Base-by-base conservation (phyloP, 2,888 invertebrate genomes). In the Ectropis crepuscularia region DNA sequence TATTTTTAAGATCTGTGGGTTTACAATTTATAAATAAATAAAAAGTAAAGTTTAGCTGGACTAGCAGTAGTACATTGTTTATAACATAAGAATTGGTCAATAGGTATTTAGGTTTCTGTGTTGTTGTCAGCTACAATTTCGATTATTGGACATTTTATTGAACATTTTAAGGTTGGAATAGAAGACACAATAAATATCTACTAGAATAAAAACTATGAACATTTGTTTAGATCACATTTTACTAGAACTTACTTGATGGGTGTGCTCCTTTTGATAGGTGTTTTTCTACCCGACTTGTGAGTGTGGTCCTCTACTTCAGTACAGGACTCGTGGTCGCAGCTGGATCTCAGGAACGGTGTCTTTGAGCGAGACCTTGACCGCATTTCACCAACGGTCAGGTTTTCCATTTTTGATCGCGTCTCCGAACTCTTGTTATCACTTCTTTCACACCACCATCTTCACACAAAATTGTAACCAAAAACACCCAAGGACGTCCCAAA, bases 361-460 rank as follows among this genome's bases (percentile, higher is more conserved):
- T 94, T 95, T 43, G 96, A 96, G 74, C 95, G 94, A 75, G 95
- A 95, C 89, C 95, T 94, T 85, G 95, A 94, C 86, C 95, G 90
- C 82, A 95, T 93, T 87, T 94, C 94, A 74, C 90, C 88, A 78
- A 87, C 88, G 67, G 86, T 80, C 67, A 85, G 82, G 73, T 86
- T 89, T 75, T 92, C 92, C 92, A 92, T 65, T 83, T 74, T 57
- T 60, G 62, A 66, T 58, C 69, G 68, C 67, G 58, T 58, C 12
- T 54, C 46, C 9, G 50, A 57, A 63, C 41, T 36, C 49, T 55
- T 41, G 45, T 37, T 63, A 54, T 48, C 59, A 72, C 36, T 58
- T 65, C 67, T 59, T 69, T 62, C 63, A 69, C 69, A 68, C 68
- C 72, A 82, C 68, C 86, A 85, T 82, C 67, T 78, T 86, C 75